Evolutionary conservation across 2,113 vertebrate genomes (phyloP).

Genomic region (Brachyhypopomus occidentalis): DNA sequence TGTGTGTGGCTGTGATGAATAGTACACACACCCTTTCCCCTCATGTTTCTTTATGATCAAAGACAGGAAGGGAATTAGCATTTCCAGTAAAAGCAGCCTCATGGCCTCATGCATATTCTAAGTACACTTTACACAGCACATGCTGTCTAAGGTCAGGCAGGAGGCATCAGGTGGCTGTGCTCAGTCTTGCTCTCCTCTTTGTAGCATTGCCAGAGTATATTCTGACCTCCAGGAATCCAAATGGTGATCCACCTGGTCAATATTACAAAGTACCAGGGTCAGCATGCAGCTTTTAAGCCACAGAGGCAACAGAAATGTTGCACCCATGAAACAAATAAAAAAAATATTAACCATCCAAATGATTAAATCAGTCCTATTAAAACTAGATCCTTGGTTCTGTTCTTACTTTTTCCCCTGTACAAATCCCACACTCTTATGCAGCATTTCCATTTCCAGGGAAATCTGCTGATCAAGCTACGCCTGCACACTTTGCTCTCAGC

Average conservation of each 20-base stretch:
- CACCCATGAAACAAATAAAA: background rate
- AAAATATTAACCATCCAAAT: background rate
- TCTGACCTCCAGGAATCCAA: too few relatives aligned
- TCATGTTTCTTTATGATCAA: background rate
- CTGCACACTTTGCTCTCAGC: constrained; percentile 27
- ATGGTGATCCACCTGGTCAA: too few relatives aligned
- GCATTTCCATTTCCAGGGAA: constrained; percentile 12
- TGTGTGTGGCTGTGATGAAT: background rate
- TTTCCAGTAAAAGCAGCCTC: constrained; percentile 15
- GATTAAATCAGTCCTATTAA: background rate
- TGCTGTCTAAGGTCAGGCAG: constrained; percentile 25
- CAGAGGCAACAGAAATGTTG: background rate
- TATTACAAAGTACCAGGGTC: background rate
- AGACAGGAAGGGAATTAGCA: background rate
- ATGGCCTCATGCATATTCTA: constrained; percentile 38
- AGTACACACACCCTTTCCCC: background rate
- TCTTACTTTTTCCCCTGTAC: too few relatives aligned
- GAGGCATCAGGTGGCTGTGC: background rate
- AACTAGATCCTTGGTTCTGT: background rate
- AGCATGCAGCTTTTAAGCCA: background rate
- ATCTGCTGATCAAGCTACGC: constrained; percentile 48
- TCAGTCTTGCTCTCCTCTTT: constrained; percentile 1
- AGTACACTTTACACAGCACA: background rate
- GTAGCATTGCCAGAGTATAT: too few relatives aligned
- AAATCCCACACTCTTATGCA: background rate